These are phyloP conservation scores for Cyanoramphus novaezelandiae DNA, from an alignment of 2,113 vertebrate species.

Conservation along the genomic window DNA sequence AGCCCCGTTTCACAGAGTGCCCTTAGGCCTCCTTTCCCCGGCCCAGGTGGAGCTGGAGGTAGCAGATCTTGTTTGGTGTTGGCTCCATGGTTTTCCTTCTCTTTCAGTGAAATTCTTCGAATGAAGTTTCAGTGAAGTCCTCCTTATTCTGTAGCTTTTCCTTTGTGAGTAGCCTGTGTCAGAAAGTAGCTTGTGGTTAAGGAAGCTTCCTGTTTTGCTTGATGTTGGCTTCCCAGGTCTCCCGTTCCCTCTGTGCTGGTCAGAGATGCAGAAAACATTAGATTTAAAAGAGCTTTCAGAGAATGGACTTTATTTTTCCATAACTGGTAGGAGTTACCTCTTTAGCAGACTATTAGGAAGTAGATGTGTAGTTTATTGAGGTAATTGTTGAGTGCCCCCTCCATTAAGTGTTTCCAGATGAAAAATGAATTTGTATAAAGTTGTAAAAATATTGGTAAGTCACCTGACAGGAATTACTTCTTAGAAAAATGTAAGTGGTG, in stretches of 20 bases:
- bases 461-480: not conserved
- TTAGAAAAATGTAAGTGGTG: not conserved
- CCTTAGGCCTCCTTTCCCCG: not conserved
- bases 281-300: not conserved
- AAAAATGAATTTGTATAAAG: not conserved
- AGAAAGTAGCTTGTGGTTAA: not conserved
- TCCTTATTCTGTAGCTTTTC: not conserved
- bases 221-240: not conserved
- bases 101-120: not conserved
- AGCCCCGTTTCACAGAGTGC: not conserved
- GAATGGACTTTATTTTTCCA: not conserved
- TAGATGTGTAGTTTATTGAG: not conserved
- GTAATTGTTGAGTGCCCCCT: not conserved
- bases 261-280: not conserved
- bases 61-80: not conserved
- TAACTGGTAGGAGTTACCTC: not conserved
- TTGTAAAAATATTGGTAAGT: not conserved
- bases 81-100: not conserved
- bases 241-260: accelerated
- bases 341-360: not conserved
- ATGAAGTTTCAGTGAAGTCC: not conserved
- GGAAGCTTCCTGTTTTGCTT: not conserved
- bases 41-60: not conserved
- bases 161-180: not conserved
- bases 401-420: not conserved